Conservation (phyloP, 1,140 invertebrate species). For the Panagrolaimus sp. region DNA sequence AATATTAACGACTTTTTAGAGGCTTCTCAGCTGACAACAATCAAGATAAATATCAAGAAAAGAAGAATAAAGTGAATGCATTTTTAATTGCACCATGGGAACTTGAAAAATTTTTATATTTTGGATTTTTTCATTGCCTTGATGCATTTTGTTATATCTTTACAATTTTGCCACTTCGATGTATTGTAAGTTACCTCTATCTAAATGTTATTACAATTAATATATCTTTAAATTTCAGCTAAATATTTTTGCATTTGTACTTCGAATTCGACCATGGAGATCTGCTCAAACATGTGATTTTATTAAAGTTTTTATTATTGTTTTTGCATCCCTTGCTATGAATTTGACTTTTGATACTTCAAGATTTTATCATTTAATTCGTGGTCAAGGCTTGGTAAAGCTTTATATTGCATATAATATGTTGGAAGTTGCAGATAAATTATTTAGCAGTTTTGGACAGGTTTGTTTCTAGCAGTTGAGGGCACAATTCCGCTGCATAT, state of each 20-base stretch:
- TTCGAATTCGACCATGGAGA: slow-evolving; percentile 54
- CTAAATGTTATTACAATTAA: too few relatives aligned
- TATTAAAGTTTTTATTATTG: slow-evolving; percentile 82
- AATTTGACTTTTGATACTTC: slow-evolving; percentile 86
- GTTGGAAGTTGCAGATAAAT: slow-evolving; percentile 87
- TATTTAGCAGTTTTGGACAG: slow-evolving; percentile 90
- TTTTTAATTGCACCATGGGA: slow-evolving; percentile 92
- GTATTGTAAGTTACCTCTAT: slow-evolving; percentile 76
- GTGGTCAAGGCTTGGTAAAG: slow-evolving; percentile 97
- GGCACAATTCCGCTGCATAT: too few relatives aligned
- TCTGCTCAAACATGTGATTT: slow-evolving; percentile 91
- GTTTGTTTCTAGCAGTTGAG: too few relatives aligned
- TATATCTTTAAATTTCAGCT: too few relatives aligned
- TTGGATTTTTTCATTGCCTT: slow-evolving; percentile 92
- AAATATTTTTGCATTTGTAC: slow-evolving; percentile 49
- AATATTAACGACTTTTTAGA: slow-evolving; percentile 34
- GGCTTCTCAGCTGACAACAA: slow-evolving; percentile 58
- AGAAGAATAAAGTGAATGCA: slow-evolving; percentile 89
- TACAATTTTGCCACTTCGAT: slow-evolving; percentile 88
- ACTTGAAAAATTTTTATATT: slow-evolving; percentile 77
- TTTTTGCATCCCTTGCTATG: slow-evolving; percentile 70
- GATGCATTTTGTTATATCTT: slow-evolving; percentile 96
- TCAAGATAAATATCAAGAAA: slow-evolving; percentile 80
- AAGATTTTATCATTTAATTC: slow-evolving; percentile 95
- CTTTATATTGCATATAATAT: slow-evolving; percentile 99